phyloP scores from a whole-genome alignment of 2,113 vertebrate species.

The Atlantisia rogersi region DNA sequence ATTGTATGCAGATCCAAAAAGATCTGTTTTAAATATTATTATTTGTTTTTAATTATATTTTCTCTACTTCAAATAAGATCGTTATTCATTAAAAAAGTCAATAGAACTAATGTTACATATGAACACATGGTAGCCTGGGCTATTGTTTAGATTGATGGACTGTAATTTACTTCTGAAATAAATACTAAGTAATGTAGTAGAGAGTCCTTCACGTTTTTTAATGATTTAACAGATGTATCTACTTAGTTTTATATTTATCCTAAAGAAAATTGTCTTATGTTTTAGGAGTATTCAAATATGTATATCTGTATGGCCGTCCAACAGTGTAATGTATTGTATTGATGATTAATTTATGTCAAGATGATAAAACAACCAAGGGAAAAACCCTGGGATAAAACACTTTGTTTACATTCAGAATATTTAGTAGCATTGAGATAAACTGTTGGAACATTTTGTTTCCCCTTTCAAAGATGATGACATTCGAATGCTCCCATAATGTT shows the following conservation, averaged over 20 bases:
- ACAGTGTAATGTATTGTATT: fast-evolving
- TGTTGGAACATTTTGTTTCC: background rate
- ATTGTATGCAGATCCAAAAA: background rate
- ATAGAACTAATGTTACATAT: background rate
- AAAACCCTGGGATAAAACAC: background rate
- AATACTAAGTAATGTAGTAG: background rate
- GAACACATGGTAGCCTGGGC: background rate
- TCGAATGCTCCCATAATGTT: background rate
- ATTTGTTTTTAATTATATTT: background rate
- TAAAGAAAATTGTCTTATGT: background rate
- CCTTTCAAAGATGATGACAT: background rate
- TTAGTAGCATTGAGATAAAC: background rate
- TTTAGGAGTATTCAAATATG: background rate
- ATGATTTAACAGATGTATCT: background rate
- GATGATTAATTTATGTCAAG: background rate
- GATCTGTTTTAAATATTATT: background rate
- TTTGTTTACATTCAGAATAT: background rate
- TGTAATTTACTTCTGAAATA: background rate
- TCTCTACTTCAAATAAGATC: background rate
- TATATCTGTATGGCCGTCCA: background rate
- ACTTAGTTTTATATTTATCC: background rate
- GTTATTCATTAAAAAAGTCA: background rate
- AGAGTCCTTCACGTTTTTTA: background rate
- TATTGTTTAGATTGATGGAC: background rate
- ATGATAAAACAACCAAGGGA: background rate